Percentiles rank a stretch among this genome's conserved stretches.
phyloP scores from a whole-genome alignment of 2,888 invertebrate genomes.

The Eudemis profundana region DNA sequence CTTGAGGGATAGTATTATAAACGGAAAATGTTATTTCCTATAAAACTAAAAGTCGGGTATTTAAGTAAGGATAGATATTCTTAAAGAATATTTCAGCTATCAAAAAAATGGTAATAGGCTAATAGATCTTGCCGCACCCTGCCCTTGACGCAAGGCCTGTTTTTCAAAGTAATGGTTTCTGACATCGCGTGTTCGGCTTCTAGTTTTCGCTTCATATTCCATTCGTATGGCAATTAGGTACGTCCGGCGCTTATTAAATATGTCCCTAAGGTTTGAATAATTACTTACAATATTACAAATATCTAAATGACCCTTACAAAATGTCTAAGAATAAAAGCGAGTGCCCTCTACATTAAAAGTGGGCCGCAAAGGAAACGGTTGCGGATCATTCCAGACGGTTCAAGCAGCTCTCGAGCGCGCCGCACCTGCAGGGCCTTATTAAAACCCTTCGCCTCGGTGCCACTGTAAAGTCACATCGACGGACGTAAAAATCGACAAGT shows the following conservation, averaged over 20 bases:
- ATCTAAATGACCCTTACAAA: slow-evolving; percentile 13
- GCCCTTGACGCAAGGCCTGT: slow-evolving; percentile 35
- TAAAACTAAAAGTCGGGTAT: not conserved
- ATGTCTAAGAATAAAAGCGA: slow-evolving; percentile 34
- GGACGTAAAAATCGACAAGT: slow-evolving; percentile 16
- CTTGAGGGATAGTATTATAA: not conserved
- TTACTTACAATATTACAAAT: slow-evolving; percentile 6
- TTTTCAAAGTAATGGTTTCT: slow-evolving; percentile 40
- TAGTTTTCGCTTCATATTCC: slow-evolving; percentile 24
- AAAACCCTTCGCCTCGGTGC: slow-evolving; percentile 52
- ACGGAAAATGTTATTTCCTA: not conserved
- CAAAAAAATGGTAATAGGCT: slow-evolving; percentile 22
- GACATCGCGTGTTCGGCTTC: slow-evolving; percentile 38
- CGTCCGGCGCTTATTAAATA: slow-evolving; percentile 13
- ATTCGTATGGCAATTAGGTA: slow-evolving; percentile 22
- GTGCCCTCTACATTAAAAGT: slow-evolving; percentile 50
- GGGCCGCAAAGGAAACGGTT: slow-evolving; percentile 51
- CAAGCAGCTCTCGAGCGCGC: slow-evolving; percentile 50
- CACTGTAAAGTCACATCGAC: slow-evolving; percentile 41
- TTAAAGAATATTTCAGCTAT: not conserved
- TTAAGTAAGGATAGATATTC: not conserved
- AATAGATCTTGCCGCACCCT: slow-evolving; percentile 41
- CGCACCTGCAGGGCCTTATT: slow-evolving; percentile 56
- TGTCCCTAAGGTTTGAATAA: slow-evolving; percentile 20
- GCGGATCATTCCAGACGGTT: slow-evolving; percentile 48